Percentiles rank a stretch among this genome's conserved stretches.
These are phyloP conservation scores for Apotomis turbidana DNA, from an alignment of 2,888 invertebrate genomes.

Conservation along the genomic window DNA sequence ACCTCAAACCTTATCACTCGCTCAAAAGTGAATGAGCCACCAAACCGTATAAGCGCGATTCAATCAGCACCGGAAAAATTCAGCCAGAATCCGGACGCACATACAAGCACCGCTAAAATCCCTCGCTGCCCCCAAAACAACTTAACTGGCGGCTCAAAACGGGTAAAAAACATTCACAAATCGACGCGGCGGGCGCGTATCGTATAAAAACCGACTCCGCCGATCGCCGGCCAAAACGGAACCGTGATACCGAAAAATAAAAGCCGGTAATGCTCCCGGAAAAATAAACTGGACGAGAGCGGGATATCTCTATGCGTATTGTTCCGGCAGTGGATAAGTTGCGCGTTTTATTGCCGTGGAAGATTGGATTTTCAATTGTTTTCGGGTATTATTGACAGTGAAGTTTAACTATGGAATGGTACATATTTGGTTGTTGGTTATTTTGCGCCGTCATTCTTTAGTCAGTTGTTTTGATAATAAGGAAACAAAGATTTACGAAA, in stretches of 20 bases:
- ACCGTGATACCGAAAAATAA: conserved; percentile 83
- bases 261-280: conserved; percentile 74
- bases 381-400: conserved; percentile 13
- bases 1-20: conserved; percentile 59
- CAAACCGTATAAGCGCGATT: conserved; percentile 77
- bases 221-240: conserved; percentile 81
- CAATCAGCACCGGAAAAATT: conserved; percentile 74
- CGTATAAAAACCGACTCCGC: conserved; percentile 78
- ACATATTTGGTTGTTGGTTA: background rate
- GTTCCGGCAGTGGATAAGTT: conserved; percentile 38
- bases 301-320: conserved; percentile 33
- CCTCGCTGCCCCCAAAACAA: conserved; percentile 79
- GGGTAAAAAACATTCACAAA: conserved; percentile 76
- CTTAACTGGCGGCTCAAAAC: conserved; percentile 68
- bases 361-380: conserved; percentile 28
- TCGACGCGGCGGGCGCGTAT: conserved; percentile 72
- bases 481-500: too few relatives aligned
- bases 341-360: conserved; percentile 51
- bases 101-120: conserved; percentile 79
- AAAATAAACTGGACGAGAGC: conserved; percentile 72
- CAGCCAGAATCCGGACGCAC: conserved; percentile 69
- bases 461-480: too few relatives aligned
- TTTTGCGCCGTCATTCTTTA: too few relatives aligned
- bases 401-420: background rate
- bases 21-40: conserved; percentile 75